phyloP scores from a whole-genome alignment of 64 coral and sea anemone species.

The Porites lutea region DNA sequence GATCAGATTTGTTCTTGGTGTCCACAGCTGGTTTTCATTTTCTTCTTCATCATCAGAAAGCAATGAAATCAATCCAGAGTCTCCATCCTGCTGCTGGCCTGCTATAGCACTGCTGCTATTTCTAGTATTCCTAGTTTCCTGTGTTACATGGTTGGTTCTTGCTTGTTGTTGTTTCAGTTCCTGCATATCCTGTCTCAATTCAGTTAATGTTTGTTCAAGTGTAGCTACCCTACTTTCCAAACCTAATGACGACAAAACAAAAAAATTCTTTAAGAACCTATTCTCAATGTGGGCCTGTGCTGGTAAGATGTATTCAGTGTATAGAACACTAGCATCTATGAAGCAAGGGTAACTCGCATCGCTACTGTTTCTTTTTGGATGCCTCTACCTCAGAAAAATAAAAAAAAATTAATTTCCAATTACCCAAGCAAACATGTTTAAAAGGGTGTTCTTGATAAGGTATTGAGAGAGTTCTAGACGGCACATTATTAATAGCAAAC shows the following conservation, averaged over 20 bases:
- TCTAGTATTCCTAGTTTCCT: background rate
- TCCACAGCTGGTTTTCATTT: background rate
- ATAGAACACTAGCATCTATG: too few relatives aligned
- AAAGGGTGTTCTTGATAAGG: background rate
- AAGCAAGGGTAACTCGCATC: too few relatives aligned
- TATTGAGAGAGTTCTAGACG: background rate
- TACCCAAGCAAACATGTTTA: too few relatives aligned
- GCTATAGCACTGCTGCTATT: background rate
- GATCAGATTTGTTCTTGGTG: background rate
- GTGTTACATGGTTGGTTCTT: background rate
- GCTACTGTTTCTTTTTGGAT: too few relatives aligned
- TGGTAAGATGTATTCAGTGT: background rate
- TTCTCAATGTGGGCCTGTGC: background rate
- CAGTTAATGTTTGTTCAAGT: constrained; percentile 34
- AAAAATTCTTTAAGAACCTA: background rate
- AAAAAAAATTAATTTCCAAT: too few relatives aligned
- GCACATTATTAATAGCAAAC: background rate
- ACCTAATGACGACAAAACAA: background rate
- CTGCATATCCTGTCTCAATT: background rate
- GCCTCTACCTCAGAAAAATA: too few relatives aligned
- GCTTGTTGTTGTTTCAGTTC: background rate
- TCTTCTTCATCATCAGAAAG: constrained; percentile 24
- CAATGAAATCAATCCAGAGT: constrained; percentile 14
- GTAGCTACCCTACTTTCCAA: constrained; percentile 1
- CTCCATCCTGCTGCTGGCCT: background rate